phyloP scores from a whole-genome alignment of 2,797 vertebrate genomes.

The Emys orbicularis region DNA sequence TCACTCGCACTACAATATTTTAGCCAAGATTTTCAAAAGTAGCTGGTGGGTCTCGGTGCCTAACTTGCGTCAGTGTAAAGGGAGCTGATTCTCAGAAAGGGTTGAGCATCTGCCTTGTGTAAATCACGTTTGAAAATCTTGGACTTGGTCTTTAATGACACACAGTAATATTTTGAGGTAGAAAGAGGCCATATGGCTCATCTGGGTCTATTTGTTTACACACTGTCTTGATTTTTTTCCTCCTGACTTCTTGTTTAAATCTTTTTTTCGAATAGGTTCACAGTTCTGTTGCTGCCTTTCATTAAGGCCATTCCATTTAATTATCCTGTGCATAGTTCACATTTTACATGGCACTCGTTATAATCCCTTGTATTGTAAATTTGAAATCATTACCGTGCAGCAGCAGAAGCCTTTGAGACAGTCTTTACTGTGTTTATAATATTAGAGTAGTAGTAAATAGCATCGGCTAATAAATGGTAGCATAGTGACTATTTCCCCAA shows the following conservation, averaged over 20 bases:
- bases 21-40: slow-evolving; percentile 4
- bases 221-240: background rate
- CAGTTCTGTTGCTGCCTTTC: slow-evolving; percentile 53
- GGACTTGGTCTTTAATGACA: background rate
- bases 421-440: slow-evolving; percentile 62
- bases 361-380: slow-evolving; percentile 47
- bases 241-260: slow-evolving; percentile 1
- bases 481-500: slow-evolving; percentile 58
- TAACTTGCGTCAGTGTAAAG: rapidly evolving
- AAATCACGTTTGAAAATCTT: background rate
- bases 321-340: background rate
- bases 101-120: background rate
- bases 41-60: background rate
- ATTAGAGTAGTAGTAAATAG: slow-evolving; percentile 50
- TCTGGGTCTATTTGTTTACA: background rate
- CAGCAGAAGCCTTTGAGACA: slow-evolving; percentile 54
- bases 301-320: background rate
- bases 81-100: rapidly evolving
- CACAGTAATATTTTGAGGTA: background rate
- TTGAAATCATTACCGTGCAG: slow-evolving; percentile 43
- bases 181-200: background rate
- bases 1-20: rapidly evolving
- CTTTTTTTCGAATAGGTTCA: background rate
- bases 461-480: slow-evolving; percentile 66
- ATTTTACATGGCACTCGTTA: slow-evolving; percentile 6